Conservation (phyloP, 2,113 vertebrate species). For the Cheirogaleus medius region DNA sequence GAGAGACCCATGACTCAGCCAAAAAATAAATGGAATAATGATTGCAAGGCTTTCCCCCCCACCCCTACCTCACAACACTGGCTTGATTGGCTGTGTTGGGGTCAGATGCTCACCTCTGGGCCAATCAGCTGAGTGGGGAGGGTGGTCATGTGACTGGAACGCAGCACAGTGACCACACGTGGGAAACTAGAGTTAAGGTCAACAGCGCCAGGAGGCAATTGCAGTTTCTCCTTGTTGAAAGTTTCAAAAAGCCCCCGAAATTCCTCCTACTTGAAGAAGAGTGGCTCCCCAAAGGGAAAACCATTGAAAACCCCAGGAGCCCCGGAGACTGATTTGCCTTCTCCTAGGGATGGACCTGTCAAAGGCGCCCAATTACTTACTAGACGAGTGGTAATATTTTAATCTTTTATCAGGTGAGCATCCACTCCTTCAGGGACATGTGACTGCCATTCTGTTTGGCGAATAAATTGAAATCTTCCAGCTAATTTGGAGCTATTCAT, state of each 20-base stretch:
- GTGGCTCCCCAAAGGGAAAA: not conserved
- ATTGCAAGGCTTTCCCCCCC: not conserved
- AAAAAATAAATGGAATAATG: not conserved
- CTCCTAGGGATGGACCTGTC: not conserved
- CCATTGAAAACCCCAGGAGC: not conserved
- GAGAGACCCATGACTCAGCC: accelerated
- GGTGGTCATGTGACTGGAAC: not conserved
- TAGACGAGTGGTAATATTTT: not conserved
- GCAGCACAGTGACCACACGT: accelerated
- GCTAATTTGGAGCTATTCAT: slow-evolving; percentile 58
- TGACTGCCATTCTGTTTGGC: slow-evolving; percentile 29
- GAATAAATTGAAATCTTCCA: slow-evolving; percentile 56
- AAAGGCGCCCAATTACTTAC: not conserved
- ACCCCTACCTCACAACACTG: not conserved
- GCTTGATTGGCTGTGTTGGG: not conserved
- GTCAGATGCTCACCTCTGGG: not conserved
- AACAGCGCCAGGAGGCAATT: accelerated
- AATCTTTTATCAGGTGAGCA: slow-evolving; percentile 4
- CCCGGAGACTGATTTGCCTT: not conserved
- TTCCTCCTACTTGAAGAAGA: not conserved
- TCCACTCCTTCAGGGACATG: not conserved
- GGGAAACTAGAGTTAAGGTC: not conserved
- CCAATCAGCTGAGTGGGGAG: not conserved
- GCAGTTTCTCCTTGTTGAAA: accelerated
- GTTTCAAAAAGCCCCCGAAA: not conserved